Conservation (phyloP, 2,113 vertebrate genomes). For the Hemiprocne comata region DNA sequence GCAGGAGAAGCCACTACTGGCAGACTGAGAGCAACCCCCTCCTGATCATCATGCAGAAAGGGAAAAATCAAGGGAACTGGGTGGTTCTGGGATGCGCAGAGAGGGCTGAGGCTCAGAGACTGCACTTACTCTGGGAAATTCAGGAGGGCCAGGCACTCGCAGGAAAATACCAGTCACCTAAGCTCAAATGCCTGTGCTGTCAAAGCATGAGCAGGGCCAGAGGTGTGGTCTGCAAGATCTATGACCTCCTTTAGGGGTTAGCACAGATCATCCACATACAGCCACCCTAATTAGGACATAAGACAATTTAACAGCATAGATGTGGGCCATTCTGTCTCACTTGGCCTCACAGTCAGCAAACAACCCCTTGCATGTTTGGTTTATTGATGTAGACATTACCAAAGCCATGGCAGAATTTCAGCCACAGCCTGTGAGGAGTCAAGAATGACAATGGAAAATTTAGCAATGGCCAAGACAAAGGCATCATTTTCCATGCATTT, state of each 20-base stretch:
- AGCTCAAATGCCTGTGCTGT: neutral
- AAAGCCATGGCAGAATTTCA: neutral
- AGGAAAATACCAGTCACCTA: neutral
- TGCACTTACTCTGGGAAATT: neutral
- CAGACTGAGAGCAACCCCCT: neutral
- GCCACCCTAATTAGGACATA: neutral
- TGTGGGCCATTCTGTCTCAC: neutral
- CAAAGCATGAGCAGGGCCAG: neutral
- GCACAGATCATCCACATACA: neutral
- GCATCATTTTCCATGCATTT: neutral
- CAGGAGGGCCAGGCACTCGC: neutral
- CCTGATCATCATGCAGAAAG: neutral
- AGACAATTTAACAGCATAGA: neutral
- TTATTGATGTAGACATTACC: neutral
- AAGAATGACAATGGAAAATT: neutral
- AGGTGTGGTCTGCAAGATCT: neutral
- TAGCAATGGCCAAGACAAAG: neutral
- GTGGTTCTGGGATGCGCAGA: neutral
- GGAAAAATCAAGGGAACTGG: neutral
- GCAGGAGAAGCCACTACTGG: neutral
- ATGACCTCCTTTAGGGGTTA: neutral
- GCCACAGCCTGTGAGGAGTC: neutral
- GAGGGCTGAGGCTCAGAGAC: neutral
- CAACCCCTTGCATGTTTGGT: rapidly evolving
- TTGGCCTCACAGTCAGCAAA: neutral